Percentiles rank a stretch among this genome's conserved stretches.
phyloP scores from a whole-genome alignment of 2,797 vertebrate species.

The Carapus acus region DNA sequence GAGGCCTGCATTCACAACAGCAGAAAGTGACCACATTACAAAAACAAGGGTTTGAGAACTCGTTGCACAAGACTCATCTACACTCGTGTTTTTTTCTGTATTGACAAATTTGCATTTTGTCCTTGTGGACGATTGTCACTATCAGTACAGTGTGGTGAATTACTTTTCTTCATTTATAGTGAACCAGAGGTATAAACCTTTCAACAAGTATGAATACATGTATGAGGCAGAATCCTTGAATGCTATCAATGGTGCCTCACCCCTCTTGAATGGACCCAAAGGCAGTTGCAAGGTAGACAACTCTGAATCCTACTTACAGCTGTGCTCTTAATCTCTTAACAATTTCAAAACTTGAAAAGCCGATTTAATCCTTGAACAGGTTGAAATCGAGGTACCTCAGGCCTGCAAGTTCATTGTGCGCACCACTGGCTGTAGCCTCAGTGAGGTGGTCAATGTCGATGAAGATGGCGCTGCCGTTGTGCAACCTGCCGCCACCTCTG shows the following conservation, averaged over 20 bases:
- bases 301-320: background rate
- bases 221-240: constrained; percentile 88
- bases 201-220: constrained; percentile 85
- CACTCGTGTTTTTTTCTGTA: background rate
- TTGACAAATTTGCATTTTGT: too few relatives aligned
- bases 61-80: too few relatives aligned
- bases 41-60: too few relatives aligned
- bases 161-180: constrained; percentile 68
- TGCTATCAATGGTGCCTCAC: constrained; percentile 74
- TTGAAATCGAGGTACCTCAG: constrained; percentile 89
- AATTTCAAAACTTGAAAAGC: background rate
- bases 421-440: constrained; percentile 80
- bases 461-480: constrained; percentile 72
- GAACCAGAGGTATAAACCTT: constrained; percentile 80
- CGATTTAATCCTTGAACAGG: constrained; percentile 61
- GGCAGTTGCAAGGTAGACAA: constrained; percentile 81
- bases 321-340: background rate
- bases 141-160: too few relatives aligned
- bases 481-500: constrained; percentile 71
- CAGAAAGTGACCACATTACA: too few relatives aligned
- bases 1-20: too few relatives aligned
- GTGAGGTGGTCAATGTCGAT: constrained; percentile 72
- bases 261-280: constrained; percentile 78
- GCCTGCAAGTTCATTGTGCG: constrained; percentile 79
- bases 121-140: too few relatives aligned